phyloP scores from a whole-genome alignment of 2,888 invertebrate genomes.

The Cylloceria caligata region DNA sequence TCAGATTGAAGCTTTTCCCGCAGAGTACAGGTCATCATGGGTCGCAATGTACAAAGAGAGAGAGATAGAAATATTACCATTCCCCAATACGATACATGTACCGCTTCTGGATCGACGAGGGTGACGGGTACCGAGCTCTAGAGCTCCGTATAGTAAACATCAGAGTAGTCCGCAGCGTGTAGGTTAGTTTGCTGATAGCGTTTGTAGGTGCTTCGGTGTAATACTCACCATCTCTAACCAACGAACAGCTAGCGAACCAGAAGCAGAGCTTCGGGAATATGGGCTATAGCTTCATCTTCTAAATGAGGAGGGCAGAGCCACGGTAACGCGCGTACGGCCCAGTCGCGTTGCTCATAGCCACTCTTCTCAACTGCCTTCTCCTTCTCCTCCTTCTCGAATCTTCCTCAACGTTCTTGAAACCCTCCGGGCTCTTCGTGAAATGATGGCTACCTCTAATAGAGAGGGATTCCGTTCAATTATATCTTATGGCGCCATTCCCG shows the following conservation, averaged over 20 bases:
- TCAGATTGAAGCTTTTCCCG: constrained; percentile 2
- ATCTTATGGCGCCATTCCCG: constrained; percentile 76
- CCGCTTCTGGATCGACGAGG: constrained; percentile 71
- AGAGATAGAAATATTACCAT: constrained; percentile 53
- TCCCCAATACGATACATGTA: constrained; percentile 81
- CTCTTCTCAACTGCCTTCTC: constrained; percentile 35
- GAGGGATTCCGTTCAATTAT: constrained; percentile 81
- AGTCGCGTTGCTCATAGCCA: constrained; percentile 5
- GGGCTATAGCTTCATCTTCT: constrained; percentile 71
- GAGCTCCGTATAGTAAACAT: constrained; percentile 14
- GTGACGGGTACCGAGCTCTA: constrained; percentile 37
- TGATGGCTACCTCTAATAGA: constrained; percentile 78
- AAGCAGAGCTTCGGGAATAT: constrained; percentile 58
- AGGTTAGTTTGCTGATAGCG: constrained; percentile 18
- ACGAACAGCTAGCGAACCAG: constrained; percentile 24
- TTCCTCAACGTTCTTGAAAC: constrained; percentile 48
- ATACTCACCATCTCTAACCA: constrained; percentile 3
- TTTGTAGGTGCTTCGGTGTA: no score
- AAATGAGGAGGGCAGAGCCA: constrained; percentile 72
- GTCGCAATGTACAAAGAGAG: constrained; percentile 71
- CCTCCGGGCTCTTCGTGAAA: constrained; percentile 71
- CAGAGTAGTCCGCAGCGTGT: constrained; percentile 5
- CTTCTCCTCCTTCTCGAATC: constrained; percentile 27
- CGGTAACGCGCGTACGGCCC: constrained; percentile 55
- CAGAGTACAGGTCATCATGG: constrained; percentile 67